A percentile compares a stretch with the other conserved stretches of the same genome.
These are phyloP conservation scores for Tolmerus cingulatus DNA, from an alignment of 2,888 invertebrate species.

Conservation along the genomic window DNA sequence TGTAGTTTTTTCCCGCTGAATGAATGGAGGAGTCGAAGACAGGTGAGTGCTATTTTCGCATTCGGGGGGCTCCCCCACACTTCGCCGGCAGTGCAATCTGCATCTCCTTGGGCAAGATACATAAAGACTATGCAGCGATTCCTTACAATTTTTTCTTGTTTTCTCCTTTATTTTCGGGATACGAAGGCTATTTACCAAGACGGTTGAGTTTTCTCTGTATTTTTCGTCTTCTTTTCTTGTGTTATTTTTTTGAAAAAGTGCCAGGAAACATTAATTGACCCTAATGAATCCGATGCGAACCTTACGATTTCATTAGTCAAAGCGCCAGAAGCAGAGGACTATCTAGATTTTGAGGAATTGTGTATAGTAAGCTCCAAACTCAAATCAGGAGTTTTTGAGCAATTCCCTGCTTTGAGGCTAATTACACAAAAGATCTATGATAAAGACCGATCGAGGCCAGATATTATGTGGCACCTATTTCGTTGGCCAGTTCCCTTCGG, in stretches of 20 bases:
- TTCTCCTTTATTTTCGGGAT: background rate
- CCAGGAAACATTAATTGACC: background rate
- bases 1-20: slow-evolving; percentile 26
- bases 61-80: background rate
- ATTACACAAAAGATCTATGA: background rate
- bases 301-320: background rate
- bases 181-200: background rate
- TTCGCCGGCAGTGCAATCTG: background rate
- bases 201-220: background rate
- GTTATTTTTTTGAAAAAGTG: background rate
- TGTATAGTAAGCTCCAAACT: background rate
- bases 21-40: slow-evolving; percentile 24
- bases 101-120: background rate
- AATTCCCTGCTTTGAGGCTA: background rate
- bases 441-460: background rate
- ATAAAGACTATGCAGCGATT: background rate
- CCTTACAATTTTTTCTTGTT: background rate
- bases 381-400: background rate
- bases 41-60: slow-evolving; percentile 31
- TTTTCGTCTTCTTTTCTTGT: background rate
- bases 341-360: background rate
- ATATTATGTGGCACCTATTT: background rate
- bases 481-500: background rate
- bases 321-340: background rate
- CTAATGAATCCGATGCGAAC: background rate